Evolutionary conservation across 2,888 invertebrate genomes (phyloP), one percentile per base, ranked within the genome.

Genomic region (Drosophila neotestacea): DNA sequence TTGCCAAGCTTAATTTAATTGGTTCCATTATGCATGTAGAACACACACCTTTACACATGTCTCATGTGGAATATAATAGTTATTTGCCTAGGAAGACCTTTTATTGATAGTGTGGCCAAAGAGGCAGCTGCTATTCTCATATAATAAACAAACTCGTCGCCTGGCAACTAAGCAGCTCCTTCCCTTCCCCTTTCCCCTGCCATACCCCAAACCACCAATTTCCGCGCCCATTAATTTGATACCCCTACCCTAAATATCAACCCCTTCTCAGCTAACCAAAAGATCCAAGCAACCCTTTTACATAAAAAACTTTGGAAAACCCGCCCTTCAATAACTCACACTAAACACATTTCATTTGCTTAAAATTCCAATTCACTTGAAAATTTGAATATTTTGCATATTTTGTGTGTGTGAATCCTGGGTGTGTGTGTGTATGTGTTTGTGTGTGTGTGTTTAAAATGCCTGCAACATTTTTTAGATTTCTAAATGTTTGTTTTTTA

Each of bases 381-480:
- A 85, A 88, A 85, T 88, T 82, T 79, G 83, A 85, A 88, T 88
- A 88, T 88, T 88, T 85, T 79, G 85, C 83, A 88, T 85, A 87
- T 87, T 77, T 87, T 62, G 22, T 59, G 44, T 54, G 52, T 64
- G 54, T 47, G 52, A 39, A 67, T 63, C 59, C 11, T 48, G 51
- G n/a, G 51, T 55, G 42, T 56, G 4, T 51, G 4, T 52, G 30
- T 50, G 41, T 55, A 34, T 39, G 27, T 63, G 32, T 59, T 16
- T 32, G 32, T 0, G 32, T 32, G 32, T 32, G 32, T 9, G 32
- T 32, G 32, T 32, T 66, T 60, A 68, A 77, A 73, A 69, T 83
- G 70, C 70, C 70, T 70, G 74, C 70, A 70, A 74, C 72, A 74
- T 78, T 86, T 85, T 87, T 76, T 61, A 56, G 65, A 76, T 77